phyloP scores from a whole-genome alignment of 1,140 invertebrate species.

The Contarinia nasturtii region DNA sequence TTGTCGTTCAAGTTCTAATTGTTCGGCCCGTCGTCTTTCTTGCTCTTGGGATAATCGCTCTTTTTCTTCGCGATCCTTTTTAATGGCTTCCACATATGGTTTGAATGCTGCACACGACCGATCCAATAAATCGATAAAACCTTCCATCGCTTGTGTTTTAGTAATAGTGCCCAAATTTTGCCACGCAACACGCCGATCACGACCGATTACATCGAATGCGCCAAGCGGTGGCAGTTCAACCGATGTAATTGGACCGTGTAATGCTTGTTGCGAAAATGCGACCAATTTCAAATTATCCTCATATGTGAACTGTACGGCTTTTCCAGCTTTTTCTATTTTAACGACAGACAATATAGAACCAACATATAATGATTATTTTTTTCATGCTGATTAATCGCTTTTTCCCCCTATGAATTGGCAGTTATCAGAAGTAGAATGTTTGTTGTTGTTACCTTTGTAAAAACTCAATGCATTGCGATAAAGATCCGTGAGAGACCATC shows the following conservation, averaged over 20 bases:
- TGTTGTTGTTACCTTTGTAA: constrained; percentile 59
- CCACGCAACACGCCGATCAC: constrained; percentile 84
- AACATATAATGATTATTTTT: not conserved
- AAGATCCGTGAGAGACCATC: constrained; percentile 53
- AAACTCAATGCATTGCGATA: constrained; percentile 71
- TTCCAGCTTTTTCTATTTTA: constrained; percentile 85
- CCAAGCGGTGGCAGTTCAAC: constrained; percentile 68
- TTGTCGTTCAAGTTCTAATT: constrained; percentile 27
- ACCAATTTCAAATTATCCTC: constrained; percentile 82
- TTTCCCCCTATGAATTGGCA: not conserved
- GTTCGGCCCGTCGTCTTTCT: constrained; percentile 17
- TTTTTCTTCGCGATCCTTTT: constrained; percentile 64
- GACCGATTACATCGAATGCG: constrained; percentile 86
- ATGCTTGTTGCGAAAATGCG: constrained; percentile 80
- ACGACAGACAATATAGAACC: constrained; percentile 6
- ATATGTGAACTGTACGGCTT: constrained; percentile 84
- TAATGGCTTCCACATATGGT: constrained; percentile 80
- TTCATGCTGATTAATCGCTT: too few relatives aligned
- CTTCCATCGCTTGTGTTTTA: constrained; percentile 70
- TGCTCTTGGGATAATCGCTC: constrained; percentile 19
- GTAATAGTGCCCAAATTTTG: constrained; percentile 71
- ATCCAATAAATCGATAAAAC: constrained; percentile 77
- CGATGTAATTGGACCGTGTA: constrained; percentile 62
- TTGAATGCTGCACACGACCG: constrained; percentile 72
- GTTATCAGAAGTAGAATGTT: constrained; percentile 2